Evolutionary conservation across 2,113 vertebrate species (phyloP).

Genomic region (Urocitellus parryii): DNA sequence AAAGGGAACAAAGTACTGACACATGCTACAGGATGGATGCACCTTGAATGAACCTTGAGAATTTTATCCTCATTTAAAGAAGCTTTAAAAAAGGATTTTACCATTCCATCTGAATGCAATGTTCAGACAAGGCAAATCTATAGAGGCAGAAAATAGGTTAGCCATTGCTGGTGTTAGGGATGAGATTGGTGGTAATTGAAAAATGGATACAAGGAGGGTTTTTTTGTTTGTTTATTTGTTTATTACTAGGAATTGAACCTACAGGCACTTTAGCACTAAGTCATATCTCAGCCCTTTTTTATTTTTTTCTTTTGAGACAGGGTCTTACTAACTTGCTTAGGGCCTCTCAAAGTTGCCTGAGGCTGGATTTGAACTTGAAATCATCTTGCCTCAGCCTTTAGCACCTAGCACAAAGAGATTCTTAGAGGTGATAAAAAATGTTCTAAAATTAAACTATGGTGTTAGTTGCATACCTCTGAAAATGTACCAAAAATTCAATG

Average conservation of each 20-base stretch:
- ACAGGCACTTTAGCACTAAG: no score
- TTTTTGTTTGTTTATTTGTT: no score
- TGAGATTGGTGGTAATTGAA: not conserved
- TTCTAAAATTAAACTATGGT: not conserved
- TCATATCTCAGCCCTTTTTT: no score
- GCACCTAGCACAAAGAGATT: not conserved
- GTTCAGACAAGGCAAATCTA: not conserved
- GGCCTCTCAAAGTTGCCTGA: no score
- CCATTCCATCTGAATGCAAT: not conserved
- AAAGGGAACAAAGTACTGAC: not conserved
- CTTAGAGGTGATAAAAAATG: not conserved
- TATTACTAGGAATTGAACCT: no score
- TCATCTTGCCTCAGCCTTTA: no score
- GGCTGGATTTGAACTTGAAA: no score
- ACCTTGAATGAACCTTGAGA: not conserved
- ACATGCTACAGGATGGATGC: not conserved
- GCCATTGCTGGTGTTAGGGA: not conserved
- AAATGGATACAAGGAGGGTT: not conserved
- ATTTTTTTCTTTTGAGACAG: no score
- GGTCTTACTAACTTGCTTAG: no score
- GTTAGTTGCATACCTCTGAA: conserved; percentile 12
- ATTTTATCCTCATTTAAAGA: not conserved
- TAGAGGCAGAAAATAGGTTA: not conserved
- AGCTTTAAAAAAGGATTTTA: not conserved
- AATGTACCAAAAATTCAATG: conserved; percentile 16